These are phyloP conservation scores for Xiphydria camelus DNA, from an alignment of 2,888 invertebrate genomes.

Conservation along the genomic window DNA sequence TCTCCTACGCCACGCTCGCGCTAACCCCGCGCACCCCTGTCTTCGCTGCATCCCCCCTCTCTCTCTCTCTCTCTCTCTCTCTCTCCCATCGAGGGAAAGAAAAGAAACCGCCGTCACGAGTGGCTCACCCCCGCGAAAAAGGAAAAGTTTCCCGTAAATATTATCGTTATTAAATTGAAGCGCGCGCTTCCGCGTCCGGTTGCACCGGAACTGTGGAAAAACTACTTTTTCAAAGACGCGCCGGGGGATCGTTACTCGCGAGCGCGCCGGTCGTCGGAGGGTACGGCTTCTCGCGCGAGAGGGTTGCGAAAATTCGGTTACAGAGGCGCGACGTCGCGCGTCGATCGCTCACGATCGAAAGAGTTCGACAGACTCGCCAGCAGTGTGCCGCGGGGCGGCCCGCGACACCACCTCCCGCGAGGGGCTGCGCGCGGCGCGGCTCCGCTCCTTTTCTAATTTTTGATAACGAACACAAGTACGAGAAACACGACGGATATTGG, in stretches of 20 bases:
- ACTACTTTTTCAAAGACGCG: conserved; percentile 36
- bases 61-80: conserved; percentile 11
- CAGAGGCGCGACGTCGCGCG: no score
- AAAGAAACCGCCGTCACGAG: no score
- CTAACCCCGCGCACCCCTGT: conserved; percentile 29
- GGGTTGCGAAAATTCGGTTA: no score
- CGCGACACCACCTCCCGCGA: no score
- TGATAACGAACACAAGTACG: conserved; percentile 55
- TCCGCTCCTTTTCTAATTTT: conserved; percentile 27
- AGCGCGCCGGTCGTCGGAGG: neutral
- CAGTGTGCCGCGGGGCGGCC: no score
- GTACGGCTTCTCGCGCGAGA: no score
- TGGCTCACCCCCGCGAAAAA: no score
- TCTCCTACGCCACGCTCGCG: conserved; percentile 23
- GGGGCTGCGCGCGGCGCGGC: conserved; percentile 1
- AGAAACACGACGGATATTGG: conserved; percentile 54
- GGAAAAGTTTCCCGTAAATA: no score
- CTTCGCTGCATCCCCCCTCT: conserved; percentile 34
- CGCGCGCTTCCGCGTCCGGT: conserved; percentile 20
- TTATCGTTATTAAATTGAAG: no score
- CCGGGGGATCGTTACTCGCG: neutral
- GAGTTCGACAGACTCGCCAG: no score
- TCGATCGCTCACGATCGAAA: no score
- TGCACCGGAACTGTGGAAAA: conserved; percentile 25
- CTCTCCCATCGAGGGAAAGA: conserved; percentile 12